Evolutionary conservation across 2,113 vertebrate species (phyloP).

Genomic region (Cathartes aura): DNA sequence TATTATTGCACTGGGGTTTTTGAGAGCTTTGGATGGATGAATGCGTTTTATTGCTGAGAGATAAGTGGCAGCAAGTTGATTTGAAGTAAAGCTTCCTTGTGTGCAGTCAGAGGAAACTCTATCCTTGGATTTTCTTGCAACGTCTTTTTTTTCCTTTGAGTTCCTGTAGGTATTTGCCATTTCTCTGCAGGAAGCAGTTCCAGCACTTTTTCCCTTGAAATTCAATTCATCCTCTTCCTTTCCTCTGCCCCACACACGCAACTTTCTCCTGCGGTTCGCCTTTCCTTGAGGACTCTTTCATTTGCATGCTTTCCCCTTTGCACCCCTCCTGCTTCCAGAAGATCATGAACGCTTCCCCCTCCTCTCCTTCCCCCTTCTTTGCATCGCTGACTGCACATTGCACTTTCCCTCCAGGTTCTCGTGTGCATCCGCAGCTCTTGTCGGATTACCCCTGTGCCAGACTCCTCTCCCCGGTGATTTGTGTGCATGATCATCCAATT

Average conservation of each 20-base stretch:
- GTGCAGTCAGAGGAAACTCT: background rate
- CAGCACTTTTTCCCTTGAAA: background rate
- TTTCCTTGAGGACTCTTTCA: background rate
- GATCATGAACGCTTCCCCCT: background rate
- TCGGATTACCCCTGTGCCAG: background rate
- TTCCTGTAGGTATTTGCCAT: background rate
- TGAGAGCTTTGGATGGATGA: background rate
- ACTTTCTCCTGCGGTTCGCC: background rate
- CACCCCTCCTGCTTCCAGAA: background rate
- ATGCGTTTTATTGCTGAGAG: background rate
- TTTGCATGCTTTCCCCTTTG: rapidly evolving
- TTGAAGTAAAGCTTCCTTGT: conserved; percentile 3
- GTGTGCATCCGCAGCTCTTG: background rate
- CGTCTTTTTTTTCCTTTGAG: background rate
- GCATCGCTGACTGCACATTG: background rate
- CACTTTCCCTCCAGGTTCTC: background rate
- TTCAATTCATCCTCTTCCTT: background rate
- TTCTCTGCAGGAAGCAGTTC: background rate
- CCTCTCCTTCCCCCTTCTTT: background rate
- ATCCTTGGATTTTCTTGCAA: background rate
- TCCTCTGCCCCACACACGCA: background rate
- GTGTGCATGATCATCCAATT: background rate
- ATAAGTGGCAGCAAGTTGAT: background rate
- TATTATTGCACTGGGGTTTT: background rate
- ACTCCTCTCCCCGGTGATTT: background rate